Base-by-base conservation (phyloP, 2,113 vertebrate species). In the Colinus virginianus region DNA sequence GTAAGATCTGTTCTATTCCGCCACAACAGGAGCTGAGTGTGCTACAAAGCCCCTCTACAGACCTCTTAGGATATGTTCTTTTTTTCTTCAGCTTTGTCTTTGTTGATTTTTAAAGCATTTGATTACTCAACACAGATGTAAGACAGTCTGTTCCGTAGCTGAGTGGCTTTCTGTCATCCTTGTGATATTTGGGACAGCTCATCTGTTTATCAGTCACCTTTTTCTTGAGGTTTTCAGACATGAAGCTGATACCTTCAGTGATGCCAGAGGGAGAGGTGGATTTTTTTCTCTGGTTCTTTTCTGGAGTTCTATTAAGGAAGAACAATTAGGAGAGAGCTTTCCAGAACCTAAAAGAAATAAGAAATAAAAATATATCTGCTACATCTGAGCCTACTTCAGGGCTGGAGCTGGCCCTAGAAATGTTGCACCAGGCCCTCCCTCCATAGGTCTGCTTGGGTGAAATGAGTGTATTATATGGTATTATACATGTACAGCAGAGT, bases 21-120 rank as follows among this genome's bases (percentile, higher is more conserved):
- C 58, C 63, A 0, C 38, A 49, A 0, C 12, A 70, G 51, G 34
- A 16, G 2, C 9, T n/a, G 38, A 66, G 8, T 9, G 12, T 59
- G 53, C 78, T 45, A 5, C 43, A 70, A 25, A 82, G 7, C 40
- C 18, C 16, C 36, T 34, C 49, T 20, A 1, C 48, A 53, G 56
- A 55, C 28, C 45, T n/a, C 62, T 17, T 13, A 9, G n/a, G 13
- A 2, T 2, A 12, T 46, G 20, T 84, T 92, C 42, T 11, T 12
- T 11, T 43, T 69, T 56, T 46, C 46, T 34, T 68, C 34, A 43
- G 2, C 23, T 86, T 88, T 85, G 20, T 69, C 22, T 53, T 43
- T 8, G 23, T 5, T 77, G 62, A 40, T 72, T 92, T 94, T 90
- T 62, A 46, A 66, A 88, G 46, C 2, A 6, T 51, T 90, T 30